Percentiles rank a stretch among this genome's conserved stretches.
Evolutionary conservation across 2,113 vertebrate genomes (phyloP).

Genomic region (Atherinomorus stipes): DNA sequence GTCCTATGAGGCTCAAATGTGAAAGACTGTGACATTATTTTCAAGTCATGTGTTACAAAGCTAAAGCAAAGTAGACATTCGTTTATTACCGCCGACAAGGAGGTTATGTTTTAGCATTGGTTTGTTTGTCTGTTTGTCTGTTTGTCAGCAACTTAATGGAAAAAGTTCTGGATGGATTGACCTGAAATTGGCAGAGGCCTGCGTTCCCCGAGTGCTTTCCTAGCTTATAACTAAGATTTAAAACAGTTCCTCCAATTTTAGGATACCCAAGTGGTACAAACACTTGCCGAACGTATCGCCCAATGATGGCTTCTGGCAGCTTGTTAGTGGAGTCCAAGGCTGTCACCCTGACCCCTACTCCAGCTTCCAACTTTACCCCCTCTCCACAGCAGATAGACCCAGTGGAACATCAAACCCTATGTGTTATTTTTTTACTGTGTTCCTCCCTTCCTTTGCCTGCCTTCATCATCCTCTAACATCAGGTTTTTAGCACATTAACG

Average conservation of each 20-base stretch:
- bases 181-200: too few species aligned
- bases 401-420: slow-evolving; percentile 49
- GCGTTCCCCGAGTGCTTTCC: too few species aligned
- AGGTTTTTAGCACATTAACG: slow-evolving; percentile 13
- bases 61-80: neutral
- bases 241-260: slow-evolving; percentile 46
- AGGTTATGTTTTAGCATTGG: too few species aligned
- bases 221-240: neutral
- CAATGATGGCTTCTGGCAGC: slow-evolving; percentile 50
- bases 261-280: slow-evolving; percentile 80
- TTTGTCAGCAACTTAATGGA: too few species aligned
- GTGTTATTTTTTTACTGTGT: slow-evolving; percentile 36
- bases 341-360: slow-evolving; percentile 53
- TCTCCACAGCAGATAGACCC: slow-evolving; percentile 46
- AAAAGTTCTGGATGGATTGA: too few species aligned
- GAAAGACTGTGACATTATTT: neutral
- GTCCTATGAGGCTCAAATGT: too few species aligned
- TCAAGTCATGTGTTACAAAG: neutral
- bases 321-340: slow-evolving; percentile 59
- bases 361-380: slow-evolving; percentile 31
- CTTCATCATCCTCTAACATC: neutral
- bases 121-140: too few species aligned
- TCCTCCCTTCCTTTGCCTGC: neutral
- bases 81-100: too few species aligned
- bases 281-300: slow-evolving; percentile 71